Conservation (phyloP, 1,140 invertebrate genomes). For the Chionoecetes opilio region DNA sequence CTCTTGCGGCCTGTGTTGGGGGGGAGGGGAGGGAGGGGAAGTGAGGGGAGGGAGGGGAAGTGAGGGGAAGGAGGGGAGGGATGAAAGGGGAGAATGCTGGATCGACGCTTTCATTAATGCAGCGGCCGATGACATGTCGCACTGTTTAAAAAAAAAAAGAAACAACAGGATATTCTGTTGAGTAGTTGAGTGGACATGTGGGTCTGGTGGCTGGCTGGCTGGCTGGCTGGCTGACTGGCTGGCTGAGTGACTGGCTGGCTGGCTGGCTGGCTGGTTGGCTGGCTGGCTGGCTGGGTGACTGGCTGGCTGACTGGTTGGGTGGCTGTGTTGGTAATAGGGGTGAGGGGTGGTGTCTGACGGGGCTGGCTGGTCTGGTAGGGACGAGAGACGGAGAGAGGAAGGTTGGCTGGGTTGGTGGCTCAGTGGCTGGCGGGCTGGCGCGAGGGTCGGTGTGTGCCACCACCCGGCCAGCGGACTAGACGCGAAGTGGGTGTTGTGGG, state of each 20-base stretch:
- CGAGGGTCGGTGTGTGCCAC: not conserved
- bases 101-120: too few relatives aligned
- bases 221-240: too few relatives aligned
- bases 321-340: too few relatives aligned
- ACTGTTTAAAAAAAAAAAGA: too few relatives aligned
- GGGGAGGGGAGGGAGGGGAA: not conserved
- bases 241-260: not conserved
- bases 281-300: not conserved
- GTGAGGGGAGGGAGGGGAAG: not conserved
- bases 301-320: constrained; percentile 9
- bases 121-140: too few relatives aligned
- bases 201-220: not conserved
- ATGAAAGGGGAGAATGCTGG: not conserved
- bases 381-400: not conserved
- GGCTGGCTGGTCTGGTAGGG: not conserved
- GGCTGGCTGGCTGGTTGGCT: not conserved
- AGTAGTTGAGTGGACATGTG: not conserved
- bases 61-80: not conserved
- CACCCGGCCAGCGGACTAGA: not conserved
- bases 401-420: not conserved
- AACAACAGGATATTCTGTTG: not conserved
- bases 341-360: not conserved
- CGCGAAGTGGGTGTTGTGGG: not conserved
- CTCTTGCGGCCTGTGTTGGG: not conserved
- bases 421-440: constrained; percentile 13